phyloP scores from a whole-genome alignment of 2,888 invertebrate genomes.

The Emmelina monodactyla region DNA sequence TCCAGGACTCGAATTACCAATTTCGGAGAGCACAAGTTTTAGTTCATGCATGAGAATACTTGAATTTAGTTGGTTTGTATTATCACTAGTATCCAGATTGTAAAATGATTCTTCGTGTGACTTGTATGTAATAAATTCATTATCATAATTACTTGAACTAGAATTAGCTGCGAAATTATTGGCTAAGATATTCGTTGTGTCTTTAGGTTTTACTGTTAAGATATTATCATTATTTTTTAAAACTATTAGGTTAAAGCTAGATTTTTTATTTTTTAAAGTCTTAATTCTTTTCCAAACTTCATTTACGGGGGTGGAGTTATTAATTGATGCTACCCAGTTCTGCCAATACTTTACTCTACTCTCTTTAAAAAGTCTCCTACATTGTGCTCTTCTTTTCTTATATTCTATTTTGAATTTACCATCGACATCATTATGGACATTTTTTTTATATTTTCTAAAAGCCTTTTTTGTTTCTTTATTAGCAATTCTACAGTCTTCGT shows the following conservation, averaged over 20 bases:
- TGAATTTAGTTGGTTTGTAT: constrained; percentile 7
- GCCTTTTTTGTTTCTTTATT: constrained; percentile 6
- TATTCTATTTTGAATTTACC: background rate
- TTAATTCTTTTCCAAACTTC: constrained; percentile 9
- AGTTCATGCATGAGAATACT: constrained; percentile 9
- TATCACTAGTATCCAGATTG: background rate
- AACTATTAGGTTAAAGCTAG: background rate
- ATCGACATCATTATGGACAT: background rate
- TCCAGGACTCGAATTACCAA: constrained; percentile 10
- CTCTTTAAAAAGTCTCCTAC: constrained; percentile 2
- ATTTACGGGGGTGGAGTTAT: constrained; percentile 5
- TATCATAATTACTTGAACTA: constrained; percentile 11
- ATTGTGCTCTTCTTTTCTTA: background rate
- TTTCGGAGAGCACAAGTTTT: constrained; percentile 2
- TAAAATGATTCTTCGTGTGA: background rate
- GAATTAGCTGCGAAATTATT: constrained; percentile 10
- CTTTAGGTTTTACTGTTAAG: constrained; percentile 2
- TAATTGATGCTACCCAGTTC: constrained; percentile 9
- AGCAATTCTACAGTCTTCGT: constrained; percentile 5
- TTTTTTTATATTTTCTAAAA: constrained; percentile 3
- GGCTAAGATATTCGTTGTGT: constrained; percentile 6
- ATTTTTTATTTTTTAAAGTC: background rate
- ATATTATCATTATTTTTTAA: background rate
- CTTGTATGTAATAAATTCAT: constrained; percentile 4
- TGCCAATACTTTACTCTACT: constrained; percentile 5